Evolutionary conservation across 2,888 invertebrate genomes (phyloP).

Genomic region (Xylota sylvarum): DNA sequence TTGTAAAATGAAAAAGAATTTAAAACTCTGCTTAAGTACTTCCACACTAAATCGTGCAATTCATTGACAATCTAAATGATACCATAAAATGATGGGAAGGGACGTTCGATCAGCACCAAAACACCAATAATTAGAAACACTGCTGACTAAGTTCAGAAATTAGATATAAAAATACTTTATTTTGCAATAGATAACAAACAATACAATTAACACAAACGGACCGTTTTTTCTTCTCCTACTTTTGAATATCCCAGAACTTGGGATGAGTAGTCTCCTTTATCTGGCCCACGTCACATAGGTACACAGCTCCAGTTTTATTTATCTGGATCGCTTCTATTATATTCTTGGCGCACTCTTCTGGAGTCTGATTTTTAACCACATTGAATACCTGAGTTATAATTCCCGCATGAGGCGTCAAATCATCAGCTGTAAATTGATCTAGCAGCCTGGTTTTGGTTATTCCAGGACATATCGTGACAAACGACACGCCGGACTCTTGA

Average conservation of each 20-base stretch:
- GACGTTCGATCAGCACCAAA: too few species aligned
- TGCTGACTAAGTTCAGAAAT: neutral
- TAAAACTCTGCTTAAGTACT: too few species aligned
- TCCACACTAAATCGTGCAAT: too few species aligned
- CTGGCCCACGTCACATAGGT: slow-evolving; percentile 78
- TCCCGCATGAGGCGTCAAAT: slow-evolving; percentile 51
- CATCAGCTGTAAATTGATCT: slow-evolving; percentile 70
- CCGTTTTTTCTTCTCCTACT: neutral
- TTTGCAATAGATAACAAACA: neutral
- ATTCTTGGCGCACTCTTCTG: slow-evolving; percentile 78
- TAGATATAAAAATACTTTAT: neutral
- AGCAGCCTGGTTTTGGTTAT: slow-evolving; percentile 76
- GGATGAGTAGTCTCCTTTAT: slow-evolving; percentile 75
- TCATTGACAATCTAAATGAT: too few species aligned
- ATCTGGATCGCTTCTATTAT: slow-evolving; percentile 78
- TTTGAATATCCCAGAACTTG: slow-evolving; percentile 5
- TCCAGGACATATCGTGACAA: slow-evolving; percentile 80
- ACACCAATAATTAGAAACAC: neutral
- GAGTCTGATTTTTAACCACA: slow-evolving; percentile 69
- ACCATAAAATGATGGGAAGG: too few species aligned
- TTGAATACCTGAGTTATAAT: slow-evolving; percentile 59
- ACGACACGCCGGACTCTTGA: slow-evolving; percentile 78
- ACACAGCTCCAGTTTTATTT: slow-evolving; percentile 79
- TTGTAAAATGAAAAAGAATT: too few species aligned
- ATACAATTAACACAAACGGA: neutral